Percentiles rank a stretch among this genome's conserved stretches.
Evolutionary conservation across 2,888 invertebrate species (phyloP).

Genomic region (Aphelenchoides bicaudatus): DNA sequence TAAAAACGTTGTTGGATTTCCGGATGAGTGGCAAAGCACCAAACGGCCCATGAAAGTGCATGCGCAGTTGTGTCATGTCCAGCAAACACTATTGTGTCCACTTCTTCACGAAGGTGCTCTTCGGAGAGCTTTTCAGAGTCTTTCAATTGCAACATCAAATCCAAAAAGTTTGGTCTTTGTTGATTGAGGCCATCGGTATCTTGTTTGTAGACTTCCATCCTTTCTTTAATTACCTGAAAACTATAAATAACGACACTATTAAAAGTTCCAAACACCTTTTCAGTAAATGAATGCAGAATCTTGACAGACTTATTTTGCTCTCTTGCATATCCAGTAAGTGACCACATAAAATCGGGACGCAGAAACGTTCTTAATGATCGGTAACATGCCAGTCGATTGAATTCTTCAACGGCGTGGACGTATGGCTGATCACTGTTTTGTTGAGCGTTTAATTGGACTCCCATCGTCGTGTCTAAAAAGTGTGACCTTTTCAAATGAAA

Average conservation of each 20-base stretch:
- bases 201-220: constrained; percentile 14
- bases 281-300: constrained; percentile 13
- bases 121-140: constrained; percentile 57
- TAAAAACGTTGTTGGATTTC: constrained; percentile 35
- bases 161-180: constrained; percentile 61
- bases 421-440: constrained; percentile 24
- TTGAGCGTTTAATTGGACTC: constrained; percentile 29
- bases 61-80: constrained; percentile 44
- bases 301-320: constrained; percentile 17
- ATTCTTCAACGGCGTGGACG: constrained; percentile 29
- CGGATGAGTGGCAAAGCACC: constrained; percentile 39
- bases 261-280: constrained; percentile 52
- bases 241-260: not conserved
- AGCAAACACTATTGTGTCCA: constrained; percentile 63
- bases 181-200: not conserved
- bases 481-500: not conserved
- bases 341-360: constrained; percentile 15
- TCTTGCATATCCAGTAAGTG: constrained; percentile 14
- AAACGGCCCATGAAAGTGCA: constrained; percentile 36
- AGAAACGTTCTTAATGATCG: constrained; percentile 16
- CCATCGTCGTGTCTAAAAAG: constrained; percentile 62
- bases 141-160: constrained; percentile 62
- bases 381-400: constrained; percentile 23
- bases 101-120: constrained; percentile 64
- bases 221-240: constrained; percentile 24